Evolutionary conservation across 1,140 invertebrate species (phyloP).

Genomic region (Papilio dardanus): DNA sequence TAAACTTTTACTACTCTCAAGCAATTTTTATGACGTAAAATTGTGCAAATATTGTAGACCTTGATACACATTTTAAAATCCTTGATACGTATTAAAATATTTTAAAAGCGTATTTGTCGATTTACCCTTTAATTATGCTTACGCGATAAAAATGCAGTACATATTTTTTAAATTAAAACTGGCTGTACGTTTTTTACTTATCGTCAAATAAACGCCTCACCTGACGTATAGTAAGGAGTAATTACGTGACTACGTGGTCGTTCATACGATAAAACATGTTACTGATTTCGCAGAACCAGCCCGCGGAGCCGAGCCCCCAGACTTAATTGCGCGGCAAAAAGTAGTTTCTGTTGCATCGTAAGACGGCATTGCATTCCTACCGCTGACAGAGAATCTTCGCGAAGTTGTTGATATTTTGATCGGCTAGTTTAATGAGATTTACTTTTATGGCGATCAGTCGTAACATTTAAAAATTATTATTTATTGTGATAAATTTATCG

Average conservation of each 20-base stretch:
- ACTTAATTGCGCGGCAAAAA: constrained; percentile 37
- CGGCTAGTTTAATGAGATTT: not conserved
- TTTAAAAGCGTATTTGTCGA: not conserved
- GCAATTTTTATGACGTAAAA: not conserved
- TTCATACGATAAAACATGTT: constrained; percentile 27
- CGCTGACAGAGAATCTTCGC: constrained; percentile 22
- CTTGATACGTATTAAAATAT: not conserved
- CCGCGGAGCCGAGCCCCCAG: constrained; percentile 33
- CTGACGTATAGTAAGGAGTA: constrained; percentile 27
- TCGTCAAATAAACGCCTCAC: too few species aligned
- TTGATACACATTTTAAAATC: constrained; percentile 7
- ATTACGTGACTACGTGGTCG: constrained; percentile 34
- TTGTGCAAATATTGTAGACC: not conserved
- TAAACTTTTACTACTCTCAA: not conserved
- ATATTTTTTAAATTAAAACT: not conserved
- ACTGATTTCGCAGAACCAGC: constrained; percentile 31
- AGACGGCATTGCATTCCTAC: constrained; percentile 9
- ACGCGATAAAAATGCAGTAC: not conserved
- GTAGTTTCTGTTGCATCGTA: constrained; percentile 30
- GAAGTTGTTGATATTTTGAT: constrained; percentile 30
- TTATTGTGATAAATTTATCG: too few species aligned
- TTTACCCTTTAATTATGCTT: not conserved
- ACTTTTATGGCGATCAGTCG: not conserved
- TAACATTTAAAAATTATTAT: too few species aligned
- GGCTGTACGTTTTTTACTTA: too few species aligned